Percentiles rank a stretch among this genome's conserved stretches.
Conservation (phyloP, 2,797 vertebrate genomes). For the Enteromius fasciolatus region DNA sequence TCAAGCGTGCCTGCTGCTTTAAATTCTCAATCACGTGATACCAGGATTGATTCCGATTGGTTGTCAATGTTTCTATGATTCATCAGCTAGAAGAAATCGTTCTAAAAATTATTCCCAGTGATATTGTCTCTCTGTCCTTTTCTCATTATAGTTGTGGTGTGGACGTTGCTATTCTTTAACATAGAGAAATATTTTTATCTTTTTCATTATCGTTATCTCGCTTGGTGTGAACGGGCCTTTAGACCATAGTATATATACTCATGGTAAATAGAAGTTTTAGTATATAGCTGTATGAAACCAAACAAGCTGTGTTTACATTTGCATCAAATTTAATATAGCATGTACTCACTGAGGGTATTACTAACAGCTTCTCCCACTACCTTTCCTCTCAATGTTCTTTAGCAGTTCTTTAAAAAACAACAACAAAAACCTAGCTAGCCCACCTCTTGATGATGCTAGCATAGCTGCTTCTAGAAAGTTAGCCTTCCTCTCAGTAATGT, state of each 20-base stretch:
- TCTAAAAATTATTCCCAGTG: no score
- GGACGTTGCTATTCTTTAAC: no score
- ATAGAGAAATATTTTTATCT: no score
- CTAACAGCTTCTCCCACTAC: background rate
- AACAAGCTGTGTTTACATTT: background rate
- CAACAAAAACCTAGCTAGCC: background rate
- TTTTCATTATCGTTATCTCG: no score
- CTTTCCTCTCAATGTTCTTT: background rate
- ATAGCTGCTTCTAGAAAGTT: background rate
- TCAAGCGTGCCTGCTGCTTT: no score
- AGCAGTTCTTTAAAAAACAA: background rate
- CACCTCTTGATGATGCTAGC: background rate
- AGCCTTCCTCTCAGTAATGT: background rate
- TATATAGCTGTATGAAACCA: background rate
- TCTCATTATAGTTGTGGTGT: no score
- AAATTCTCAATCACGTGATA: no score
- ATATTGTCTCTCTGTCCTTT: no score
- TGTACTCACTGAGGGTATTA: background rate
- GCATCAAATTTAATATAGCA: background rate
- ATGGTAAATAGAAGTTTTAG: background rate
- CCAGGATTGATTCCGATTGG: no score
- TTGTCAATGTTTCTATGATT: no score
- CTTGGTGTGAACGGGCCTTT: no score
- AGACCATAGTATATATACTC: background rate
- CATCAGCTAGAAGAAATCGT: no score